Evolutionary conservation across 1,140 invertebrate genomes (phyloP), one percentile per base, ranked within the genome.

Genomic region (Cydia strobilella): DNA sequence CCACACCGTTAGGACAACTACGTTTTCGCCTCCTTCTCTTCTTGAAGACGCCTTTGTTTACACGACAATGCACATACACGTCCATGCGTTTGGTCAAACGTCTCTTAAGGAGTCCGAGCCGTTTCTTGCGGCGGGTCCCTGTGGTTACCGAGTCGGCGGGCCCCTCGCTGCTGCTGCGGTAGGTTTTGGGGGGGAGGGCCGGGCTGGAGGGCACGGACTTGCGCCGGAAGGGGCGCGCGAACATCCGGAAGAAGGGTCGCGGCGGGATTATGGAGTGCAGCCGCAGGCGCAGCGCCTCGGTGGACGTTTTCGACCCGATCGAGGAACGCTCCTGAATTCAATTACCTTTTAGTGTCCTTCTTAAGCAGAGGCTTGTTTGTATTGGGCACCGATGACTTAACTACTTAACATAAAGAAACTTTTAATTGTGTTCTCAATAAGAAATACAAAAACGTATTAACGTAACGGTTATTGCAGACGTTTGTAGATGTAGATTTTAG

Each of bases 131-230:
- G 72, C 88, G 87, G 66, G 88, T 87, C 79, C 80, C 76, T 27
- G 79, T 73, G 12, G 82, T 93, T 93, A 93, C 91, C 91, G 88
- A 84, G 78, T 93, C 91, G 20, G 84, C 79, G 35, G 93, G 93
- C 65, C 92, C 93, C 74, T 93, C 92, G 83, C 93, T 94, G 90
- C 93, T 87, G 86, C 94, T 90, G 82, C 94, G 78, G 83, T 89
- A 86, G 69, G 89, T 87, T 86, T 94, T 90, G 77, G 93, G 83
- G 75, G 94, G 86, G 79, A 94, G 79, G 74, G 94, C 91, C 1
- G 95, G 95, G 48, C 95, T 95, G 63, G 94, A 94, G 0, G 95
- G 95, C 13, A 93, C 95, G 7, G 95, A 95, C 88, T 95, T 95
- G 83, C 95, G 94, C 75, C 94, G 92, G 85, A 96, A 96, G 15